A percentile compares a stretch with the other conserved stretches of the same genome.
phyloP scores from a whole-genome alignment of 2,888 invertebrate genomes.

The Rhamphomyia laevipes region DNA sequence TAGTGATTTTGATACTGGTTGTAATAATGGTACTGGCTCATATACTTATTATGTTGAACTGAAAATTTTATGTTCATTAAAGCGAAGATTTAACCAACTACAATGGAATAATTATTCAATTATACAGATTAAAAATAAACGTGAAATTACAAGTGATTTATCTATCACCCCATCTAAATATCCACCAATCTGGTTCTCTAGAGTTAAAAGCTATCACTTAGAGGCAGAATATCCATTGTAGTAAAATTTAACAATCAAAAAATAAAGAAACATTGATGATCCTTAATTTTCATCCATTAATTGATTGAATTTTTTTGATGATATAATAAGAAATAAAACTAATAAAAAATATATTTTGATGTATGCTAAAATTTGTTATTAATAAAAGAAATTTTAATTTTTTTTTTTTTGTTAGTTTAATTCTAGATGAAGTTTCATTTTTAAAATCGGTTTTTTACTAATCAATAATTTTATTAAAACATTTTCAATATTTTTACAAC shows the following conservation, averaged over 20 bases:
- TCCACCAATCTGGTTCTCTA: constrained; percentile 77
- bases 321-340: no score
- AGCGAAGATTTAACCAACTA: constrained; percentile 56
- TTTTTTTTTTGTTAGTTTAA: no score
- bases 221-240: constrained; percentile 56
- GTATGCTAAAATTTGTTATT: no score
- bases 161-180: constrained; percentile 61
- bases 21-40: constrained; percentile 16
- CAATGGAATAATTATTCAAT: constrained; percentile 64
- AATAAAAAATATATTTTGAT: no score
- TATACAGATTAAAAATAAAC: constrained; percentile 44
- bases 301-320: no score
- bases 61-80: constrained; percentile 50
- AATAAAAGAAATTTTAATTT: no score
- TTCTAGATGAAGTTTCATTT: no score
- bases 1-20: constrained; percentile 17
- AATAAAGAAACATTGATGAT: no score
- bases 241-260: constrained; percentile 26
- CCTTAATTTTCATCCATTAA: no score
- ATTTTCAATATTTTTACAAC: no score
- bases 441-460: no score
- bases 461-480: no score
- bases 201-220: constrained; percentile 73
- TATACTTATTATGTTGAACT: constrained; percentile 61
- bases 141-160: constrained; percentile 56